Evolutionary conservation across 1,140 invertebrate species (phyloP).

Genomic region (Cyclargus thomasi): DNA sequence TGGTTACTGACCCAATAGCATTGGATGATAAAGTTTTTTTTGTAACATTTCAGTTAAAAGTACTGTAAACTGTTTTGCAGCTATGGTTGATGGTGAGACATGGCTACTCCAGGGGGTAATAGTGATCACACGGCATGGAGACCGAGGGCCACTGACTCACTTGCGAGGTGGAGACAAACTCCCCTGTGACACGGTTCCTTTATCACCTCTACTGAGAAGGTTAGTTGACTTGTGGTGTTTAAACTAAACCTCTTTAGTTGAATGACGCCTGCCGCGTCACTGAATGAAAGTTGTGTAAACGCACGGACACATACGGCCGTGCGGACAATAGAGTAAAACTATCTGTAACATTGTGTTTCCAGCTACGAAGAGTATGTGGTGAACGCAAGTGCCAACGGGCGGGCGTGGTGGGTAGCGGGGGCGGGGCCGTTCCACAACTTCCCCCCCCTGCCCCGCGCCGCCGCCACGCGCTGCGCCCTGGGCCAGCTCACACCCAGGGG

Average conservation of each 20-base stretch:
- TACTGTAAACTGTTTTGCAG: conserved; percentile 36
- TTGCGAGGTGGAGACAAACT: conserved; percentile 84
- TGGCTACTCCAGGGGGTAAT: conserved; percentile 86
- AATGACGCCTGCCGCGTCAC: no score
- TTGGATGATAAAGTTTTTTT: no score
- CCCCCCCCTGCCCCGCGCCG: conserved; percentile 79
- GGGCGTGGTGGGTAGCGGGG: conserved; percentile 82
- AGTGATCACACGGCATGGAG: conserved; percentile 90
- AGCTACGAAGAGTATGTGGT: conserved; percentile 78
- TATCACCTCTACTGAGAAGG: conserved; percentile 51
- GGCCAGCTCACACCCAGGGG: conserved; percentile 83
- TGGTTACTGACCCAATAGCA: no score
- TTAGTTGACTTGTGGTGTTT: no score
- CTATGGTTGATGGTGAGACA: conserved; percentile 75
- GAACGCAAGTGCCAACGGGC: conserved; percentile 75
- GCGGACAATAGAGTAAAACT: no score
- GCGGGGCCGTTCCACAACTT: conserved; percentile 89
- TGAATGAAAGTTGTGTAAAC: no score
- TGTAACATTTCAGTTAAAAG: no score
- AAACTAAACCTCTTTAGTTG: no score
- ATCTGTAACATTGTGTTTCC: not conserved
- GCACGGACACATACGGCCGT: no score
- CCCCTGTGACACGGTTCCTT: conserved; percentile 81
- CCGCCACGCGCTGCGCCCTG: conserved; percentile 76
- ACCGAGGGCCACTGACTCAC: conserved; percentile 88